Evolutionary conservation across 2,113 vertebrate genomes (phyloP), one percentile per base, ranked within the genome.

Genomic region (Colistium nudipinnis): DNA sequence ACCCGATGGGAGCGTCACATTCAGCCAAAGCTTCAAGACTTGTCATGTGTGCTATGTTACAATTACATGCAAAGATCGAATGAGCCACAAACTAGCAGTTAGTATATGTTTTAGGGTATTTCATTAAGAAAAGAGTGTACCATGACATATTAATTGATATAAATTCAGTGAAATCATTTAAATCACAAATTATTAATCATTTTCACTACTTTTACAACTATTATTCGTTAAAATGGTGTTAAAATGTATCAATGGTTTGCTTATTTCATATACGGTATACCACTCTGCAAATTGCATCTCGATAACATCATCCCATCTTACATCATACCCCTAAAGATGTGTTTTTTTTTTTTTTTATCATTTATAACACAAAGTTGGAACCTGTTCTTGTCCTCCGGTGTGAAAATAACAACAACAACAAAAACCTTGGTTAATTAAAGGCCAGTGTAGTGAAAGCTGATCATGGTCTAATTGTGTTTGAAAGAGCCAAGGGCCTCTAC

Each of bases 361-460:
- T 62, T 49, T 80, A 59, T 14, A 28, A 35, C 56, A 56, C 53
- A 72, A 70, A 71, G 36, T 28, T 51, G 36, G 61, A 41, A 60
- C 48, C 47, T 56, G 22, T 45, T 71, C 54, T 59, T 70, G 20
- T 72, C 72, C 36, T 62, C 57, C 65, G 66, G 76, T 71, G 80
- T 74, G 54, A 80, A 84, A 82, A 63, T 14, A 27, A 39, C 48
- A 69, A 69, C 0, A 25, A 75, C 70, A 75, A 43, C 55, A 0
- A 19, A 74, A 77, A 74, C 38, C 33, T 76, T 71, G 47, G 49
- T 62, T 86, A 82, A 84, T 87, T 68, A 76, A 61, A 71, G 11
- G 19, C 20, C 22, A 36, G 41, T 64, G 57, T 33, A 31, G 19
- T 55, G 57, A 77, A 77, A 83, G 70, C 52, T 44, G 61, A 80